Conservation (phyloP, 2,113 vertebrate genomes). For the Neogale vison region DNA sequence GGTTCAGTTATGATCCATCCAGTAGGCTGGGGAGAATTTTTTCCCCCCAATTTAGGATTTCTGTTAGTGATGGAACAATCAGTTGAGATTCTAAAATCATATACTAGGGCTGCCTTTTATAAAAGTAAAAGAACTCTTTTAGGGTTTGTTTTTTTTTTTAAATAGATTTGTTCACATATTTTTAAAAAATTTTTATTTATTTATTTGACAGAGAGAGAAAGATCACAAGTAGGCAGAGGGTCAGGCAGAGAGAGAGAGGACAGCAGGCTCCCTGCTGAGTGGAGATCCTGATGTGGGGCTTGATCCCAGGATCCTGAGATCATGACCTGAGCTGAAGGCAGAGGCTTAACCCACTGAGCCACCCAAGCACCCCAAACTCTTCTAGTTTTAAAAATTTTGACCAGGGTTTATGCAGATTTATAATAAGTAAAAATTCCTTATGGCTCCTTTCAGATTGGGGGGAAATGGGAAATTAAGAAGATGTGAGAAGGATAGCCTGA, state of each 20-base stretch:
- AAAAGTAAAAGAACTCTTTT: not conserved
- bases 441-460: not conserved
- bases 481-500: not conserved
- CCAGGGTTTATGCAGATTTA: not conserved
- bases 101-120: not conserved
- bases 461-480: not conserved
- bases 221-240: too few relatives aligned
- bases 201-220: too few relatives aligned
- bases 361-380: not conserved
- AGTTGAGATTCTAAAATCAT: conserved; percentile 39
- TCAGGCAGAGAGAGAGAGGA: too few relatives aligned
- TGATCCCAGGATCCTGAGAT: too few relatives aligned
- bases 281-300: too few relatives aligned
- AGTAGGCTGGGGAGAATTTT: not conserved
- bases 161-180: too few relatives aligned
- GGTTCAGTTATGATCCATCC: not conserved
- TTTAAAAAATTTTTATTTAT: too few relatives aligned
- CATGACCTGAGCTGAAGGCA: too few relatives aligned
- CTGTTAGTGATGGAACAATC: conserved; percentile 33
- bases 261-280: too few relatives aligned
- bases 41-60: not conserved
- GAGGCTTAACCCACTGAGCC: too few relatives aligned
- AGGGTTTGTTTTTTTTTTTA: too few relatives aligned
- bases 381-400: conserved; percentile 36
- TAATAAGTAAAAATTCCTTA: not conserved